These are phyloP conservation scores for Cephus spinipes DNA, from an alignment of 2,888 invertebrate genomes.

Conservation along the genomic window DNA sequence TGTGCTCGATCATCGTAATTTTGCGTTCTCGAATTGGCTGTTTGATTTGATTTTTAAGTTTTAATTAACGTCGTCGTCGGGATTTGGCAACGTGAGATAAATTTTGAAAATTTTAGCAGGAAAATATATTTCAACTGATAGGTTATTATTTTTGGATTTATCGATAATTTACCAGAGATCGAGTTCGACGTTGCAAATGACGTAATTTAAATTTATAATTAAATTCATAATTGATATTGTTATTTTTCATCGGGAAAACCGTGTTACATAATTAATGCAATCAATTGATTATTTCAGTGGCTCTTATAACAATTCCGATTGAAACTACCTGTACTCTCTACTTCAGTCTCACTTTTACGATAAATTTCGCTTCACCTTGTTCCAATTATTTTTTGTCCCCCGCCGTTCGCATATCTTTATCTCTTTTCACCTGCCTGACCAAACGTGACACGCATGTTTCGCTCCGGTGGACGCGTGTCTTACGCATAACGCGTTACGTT, in stretches of 20 bases:
- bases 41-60: no score
- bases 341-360: background rate
- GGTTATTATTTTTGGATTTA: no score
- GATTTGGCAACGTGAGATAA: no score
- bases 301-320: background rate
- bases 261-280: background rate
- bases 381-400: background rate
- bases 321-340: background rate
- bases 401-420: background rate
- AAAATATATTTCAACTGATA: no score
- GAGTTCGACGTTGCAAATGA: background rate
- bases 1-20: no score
- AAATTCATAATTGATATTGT: background rate
- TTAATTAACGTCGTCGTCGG: no score
- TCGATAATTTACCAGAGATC: background rate
- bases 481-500: background rate
- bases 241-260: background rate
- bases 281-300: background rate
- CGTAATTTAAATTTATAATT: background rate
- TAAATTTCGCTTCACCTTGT: background rate
- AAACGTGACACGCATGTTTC: background rate
- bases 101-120: no score
- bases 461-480: background rate
- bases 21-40: no score
- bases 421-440: background rate